Conservation (phyloP, 2,888 invertebrate species). For the Pseudanteris insignis region DNA sequence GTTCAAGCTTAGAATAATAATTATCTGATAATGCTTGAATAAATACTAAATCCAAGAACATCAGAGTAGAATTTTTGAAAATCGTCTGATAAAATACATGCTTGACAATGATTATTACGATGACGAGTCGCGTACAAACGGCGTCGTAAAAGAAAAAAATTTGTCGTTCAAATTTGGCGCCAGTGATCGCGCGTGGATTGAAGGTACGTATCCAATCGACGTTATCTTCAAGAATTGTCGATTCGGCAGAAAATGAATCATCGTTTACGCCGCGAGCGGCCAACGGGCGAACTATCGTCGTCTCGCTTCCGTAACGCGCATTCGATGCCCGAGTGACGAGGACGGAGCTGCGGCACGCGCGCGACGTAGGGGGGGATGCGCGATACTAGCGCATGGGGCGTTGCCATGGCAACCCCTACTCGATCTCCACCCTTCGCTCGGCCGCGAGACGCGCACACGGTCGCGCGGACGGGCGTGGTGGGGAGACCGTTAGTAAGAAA, state of each 20-base stretch:
- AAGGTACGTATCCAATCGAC: constrained; percentile 16
- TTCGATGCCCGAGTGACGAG: constrained; percentile 9
- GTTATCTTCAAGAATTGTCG: constrained; percentile 44
- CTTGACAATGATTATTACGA: too few species aligned
- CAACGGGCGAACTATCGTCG: constrained; percentile 21
- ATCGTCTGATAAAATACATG: too few species aligned
- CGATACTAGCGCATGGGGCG: constrained; percentile 59
- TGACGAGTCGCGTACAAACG: too few species aligned
- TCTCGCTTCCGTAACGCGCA: constrained; percentile 15
- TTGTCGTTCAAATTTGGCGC: constrained; percentile 39
- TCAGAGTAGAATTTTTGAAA: too few species aligned
- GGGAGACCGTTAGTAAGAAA: too few species aligned
- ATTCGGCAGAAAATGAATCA: constrained; percentile 54
- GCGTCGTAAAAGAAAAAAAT: too few species aligned
- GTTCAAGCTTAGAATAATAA: too few species aligned
- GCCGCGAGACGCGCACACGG: constrained; percentile 12
- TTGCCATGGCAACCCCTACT: constrained; percentile 62
- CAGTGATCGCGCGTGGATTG: constrained; percentile 34
- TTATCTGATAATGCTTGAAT: too few species aligned
- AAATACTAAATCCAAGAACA: too few species aligned
- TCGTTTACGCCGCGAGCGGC: constrained; percentile 48
- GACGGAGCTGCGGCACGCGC: constrained; percentile 37
- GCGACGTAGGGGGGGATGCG: constrained; percentile 40
- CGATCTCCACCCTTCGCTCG: constrained; percentile 52
- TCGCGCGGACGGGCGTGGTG: constrained; percentile 25